phyloP scores from a whole-genome alignment of 2,888 invertebrate species.

The Campoplex nolae region DNA sequence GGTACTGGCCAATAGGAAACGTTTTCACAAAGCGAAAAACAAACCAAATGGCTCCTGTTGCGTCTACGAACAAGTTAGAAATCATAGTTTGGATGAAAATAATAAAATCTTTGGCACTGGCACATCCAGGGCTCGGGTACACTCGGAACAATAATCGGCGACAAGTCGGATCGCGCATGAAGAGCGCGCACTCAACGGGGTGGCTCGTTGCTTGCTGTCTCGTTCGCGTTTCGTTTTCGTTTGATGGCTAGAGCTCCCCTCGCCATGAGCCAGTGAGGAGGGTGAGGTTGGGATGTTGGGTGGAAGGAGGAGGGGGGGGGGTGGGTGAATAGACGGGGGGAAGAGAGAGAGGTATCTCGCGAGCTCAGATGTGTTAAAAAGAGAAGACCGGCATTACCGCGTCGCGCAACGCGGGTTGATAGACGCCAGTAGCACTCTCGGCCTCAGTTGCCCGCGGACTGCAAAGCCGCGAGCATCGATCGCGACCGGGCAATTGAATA shows the following conservation, averaged over 20 bases:
- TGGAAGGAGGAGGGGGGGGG: background rate
- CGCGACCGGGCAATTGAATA: constrained; percentile 64
- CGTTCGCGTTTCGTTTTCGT: constrained; percentile 72
- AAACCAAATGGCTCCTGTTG: no score
- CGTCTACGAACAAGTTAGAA: background rate
- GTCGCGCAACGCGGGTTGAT: constrained; percentile 51
- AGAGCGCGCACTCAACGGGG: constrained; percentile 73
- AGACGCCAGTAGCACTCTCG: constrained; percentile 65
- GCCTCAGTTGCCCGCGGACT: constrained; percentile 82
- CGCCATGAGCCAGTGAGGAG: background rate
- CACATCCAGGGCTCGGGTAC: constrained; percentile 4
- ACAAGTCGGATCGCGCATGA: constrained; percentile 15
- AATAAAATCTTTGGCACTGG: constrained; percentile 2
- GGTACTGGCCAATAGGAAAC: background rate
- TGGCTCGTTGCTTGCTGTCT: constrained; percentile 54
- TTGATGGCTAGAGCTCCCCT: constrained; percentile 65
- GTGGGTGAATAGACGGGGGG: background rate
- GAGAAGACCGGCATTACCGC: background rate
- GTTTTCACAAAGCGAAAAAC: background rate
- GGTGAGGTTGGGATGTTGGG: background rate
- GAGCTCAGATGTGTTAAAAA: constrained; percentile 22
- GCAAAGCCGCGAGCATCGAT: constrained; percentile 79
- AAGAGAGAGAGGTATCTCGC: constrained; percentile 10
- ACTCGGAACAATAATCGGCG: background rate
- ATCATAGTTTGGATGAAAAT: background rate